Conservation (phyloP, 2,797 vertebrate species). For the Syndactyla subalaris region DNA sequence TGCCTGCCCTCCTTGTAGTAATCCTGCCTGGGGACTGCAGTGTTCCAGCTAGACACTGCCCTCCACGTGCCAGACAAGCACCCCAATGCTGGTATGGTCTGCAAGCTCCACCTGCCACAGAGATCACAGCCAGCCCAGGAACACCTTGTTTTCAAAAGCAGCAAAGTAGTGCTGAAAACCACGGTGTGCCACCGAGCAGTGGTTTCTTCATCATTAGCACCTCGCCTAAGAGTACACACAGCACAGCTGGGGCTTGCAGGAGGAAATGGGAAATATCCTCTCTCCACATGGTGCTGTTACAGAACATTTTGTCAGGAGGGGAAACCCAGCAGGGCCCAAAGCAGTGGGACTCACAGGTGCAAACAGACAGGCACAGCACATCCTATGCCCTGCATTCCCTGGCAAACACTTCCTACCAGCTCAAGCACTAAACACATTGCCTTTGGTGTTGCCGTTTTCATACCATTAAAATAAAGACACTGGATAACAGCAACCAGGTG, state of each 20-base stretch:
- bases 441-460: background rate
- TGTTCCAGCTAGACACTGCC: background rate
- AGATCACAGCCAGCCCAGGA: background rate
- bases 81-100: rapidly evolving
- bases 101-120: background rate
- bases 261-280: constrained; percentile 8
- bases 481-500: background rate
- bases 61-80: rapidly evolving
- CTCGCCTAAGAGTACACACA: background rate
- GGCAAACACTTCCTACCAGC: background rate
- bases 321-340: background rate
- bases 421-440: background rate
- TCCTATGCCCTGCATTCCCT: background rate
- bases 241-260: background rate
- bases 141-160: background rate
- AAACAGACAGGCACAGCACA: background rate
- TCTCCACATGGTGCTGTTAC: background rate
- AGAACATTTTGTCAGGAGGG: background rate
- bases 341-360: background rate
- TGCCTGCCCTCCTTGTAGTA: background rate
- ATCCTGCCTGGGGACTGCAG: background rate
- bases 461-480: background rate
- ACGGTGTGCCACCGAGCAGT: rapidly evolving
- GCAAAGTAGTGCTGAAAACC: background rate
- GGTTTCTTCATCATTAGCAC: background rate